A percentile compares a stretch with the other conserved stretches of the same genome.
These are phyloP conservation scores for Ormia ochracea DNA, from an alignment of 2,888 invertebrate genomes.

Conservation along the genomic window DNA sequence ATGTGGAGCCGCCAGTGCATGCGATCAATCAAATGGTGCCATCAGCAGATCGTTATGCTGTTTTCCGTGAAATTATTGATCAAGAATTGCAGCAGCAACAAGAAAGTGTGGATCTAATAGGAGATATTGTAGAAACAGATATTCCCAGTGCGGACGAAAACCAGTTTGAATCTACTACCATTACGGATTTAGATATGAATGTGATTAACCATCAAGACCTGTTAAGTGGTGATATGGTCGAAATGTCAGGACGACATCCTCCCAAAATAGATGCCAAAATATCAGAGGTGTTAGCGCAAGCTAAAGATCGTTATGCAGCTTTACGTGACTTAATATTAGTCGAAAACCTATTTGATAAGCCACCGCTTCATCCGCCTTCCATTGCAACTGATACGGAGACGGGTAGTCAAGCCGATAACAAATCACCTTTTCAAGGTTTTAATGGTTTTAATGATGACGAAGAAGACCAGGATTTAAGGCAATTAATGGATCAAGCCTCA, in stretches of 20 bases:
- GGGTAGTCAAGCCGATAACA: slow-evolving; percentile 22
- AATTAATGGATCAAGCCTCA: slow-evolving; percentile 76
- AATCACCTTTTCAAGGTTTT: slow-evolving; percentile 72
- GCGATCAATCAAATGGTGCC: slow-evolving; percentile 75
- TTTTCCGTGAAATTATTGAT: slow-evolving; percentile 90
- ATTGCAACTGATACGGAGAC: neutral
- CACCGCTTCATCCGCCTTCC: slow-evolving; percentile 46
- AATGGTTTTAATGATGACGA: slow-evolving; percentile 72
- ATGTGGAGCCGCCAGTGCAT: slow-evolving; percentile 64
- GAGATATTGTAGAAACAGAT: slow-evolving; percentile 65
- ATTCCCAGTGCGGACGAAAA: neutral
- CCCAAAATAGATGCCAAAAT: slow-evolving; percentile 78
- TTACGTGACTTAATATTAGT: slow-evolving; percentile 85
- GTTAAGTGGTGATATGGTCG: slow-evolving; percentile 55
- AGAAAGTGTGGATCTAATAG: slow-evolving; percentile 72
- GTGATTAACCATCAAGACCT: slow-evolving; percentile 41
- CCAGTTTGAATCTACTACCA: slow-evolving; percentile 60
- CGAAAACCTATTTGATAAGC: slow-evolving; percentile 79
- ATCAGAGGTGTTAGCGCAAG: slow-evolving; percentile 77
- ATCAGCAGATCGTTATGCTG: slow-evolving; percentile 89
- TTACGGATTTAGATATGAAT: slow-evolving; percentile 59
- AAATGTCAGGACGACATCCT: slow-evolving; percentile 58
- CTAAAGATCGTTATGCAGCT: slow-evolving; percentile 88
- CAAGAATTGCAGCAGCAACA: slow-evolving; percentile 82
- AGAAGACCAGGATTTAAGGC: slow-evolving; percentile 78